Conservation (phyloP, 1,140 invertebrate species). For the Ips nitidus region DNA sequence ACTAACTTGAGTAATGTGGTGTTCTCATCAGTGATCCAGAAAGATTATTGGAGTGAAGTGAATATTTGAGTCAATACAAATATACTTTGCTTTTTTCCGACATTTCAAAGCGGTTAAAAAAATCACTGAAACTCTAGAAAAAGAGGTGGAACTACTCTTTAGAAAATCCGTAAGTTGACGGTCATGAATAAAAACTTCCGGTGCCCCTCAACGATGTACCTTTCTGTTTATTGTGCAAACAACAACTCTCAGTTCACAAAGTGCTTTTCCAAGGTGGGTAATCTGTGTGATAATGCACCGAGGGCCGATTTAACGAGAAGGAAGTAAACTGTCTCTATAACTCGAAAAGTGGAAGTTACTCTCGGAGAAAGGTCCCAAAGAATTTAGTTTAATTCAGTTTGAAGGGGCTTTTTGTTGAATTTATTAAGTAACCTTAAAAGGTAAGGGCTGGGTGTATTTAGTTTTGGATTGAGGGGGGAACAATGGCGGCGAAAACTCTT, state of each 20-base stretch:
- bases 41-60: no score
- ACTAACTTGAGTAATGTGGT: no score
- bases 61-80: no score
- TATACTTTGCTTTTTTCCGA: no score
- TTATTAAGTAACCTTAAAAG: conserved; percentile 26
- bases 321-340: conserved; percentile 33
- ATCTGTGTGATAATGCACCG: conserved; percentile 38
- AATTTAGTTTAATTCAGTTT: conserved; percentile 35
- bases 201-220: conserved; percentile 23
- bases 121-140: no score
- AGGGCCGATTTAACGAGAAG: conserved; percentile 33
- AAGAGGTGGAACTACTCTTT: background rate
- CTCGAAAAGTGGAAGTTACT: conserved; percentile 21
- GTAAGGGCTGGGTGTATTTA: no score
- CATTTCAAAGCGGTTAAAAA: no score
- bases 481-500: no score
- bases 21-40: no score
- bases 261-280: conserved; percentile 37
- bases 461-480: no score
- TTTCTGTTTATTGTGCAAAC: conserved; percentile 38
- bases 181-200: conserved; percentile 32
- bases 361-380: conserved; percentile 22
- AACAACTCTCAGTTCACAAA: conserved; percentile 29
- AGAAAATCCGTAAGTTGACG: background rate
- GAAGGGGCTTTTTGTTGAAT: conserved; percentile 25